phyloP scores from a whole-genome alignment of 1,140 invertebrate genomes.

The Brachionus rotundiformis region DNA sequence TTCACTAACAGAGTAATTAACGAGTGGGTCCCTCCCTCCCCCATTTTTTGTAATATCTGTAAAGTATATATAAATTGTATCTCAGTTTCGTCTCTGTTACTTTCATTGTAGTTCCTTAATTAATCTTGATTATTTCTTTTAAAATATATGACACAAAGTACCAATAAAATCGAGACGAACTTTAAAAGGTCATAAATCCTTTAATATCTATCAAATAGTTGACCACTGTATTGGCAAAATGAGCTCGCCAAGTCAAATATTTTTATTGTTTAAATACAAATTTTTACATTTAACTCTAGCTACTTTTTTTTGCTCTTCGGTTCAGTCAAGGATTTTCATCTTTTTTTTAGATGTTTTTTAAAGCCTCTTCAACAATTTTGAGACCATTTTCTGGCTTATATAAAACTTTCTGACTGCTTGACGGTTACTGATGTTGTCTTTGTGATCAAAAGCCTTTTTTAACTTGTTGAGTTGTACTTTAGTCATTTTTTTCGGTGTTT shows the following conservation, averaged over 20 bases:
- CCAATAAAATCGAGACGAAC: background rate
- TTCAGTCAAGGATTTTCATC: background rate
- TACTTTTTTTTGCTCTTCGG: background rate
- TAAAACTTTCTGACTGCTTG: background rate
- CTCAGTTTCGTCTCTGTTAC: too few relatives aligned
- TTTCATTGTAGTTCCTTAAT: too few relatives aligned
- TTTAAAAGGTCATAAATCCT: background rate
- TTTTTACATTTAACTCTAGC: background rate
- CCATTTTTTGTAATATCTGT: too few relatives aligned
- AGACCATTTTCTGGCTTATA: too few relatives aligned
- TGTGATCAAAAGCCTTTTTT: constrained; percentile 7
- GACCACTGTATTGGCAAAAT: background rate
- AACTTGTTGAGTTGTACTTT: background rate
- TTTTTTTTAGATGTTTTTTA: background rate
- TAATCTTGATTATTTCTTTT: too few relatives aligned
- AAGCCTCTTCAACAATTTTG: background rate
- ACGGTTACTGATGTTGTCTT: background rate
- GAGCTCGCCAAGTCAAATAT: background rate
- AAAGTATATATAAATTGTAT: too few relatives aligned
- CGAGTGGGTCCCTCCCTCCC: too few relatives aligned
- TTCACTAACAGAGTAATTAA: too few relatives aligned
- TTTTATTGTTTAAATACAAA: background rate
- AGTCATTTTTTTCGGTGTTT: background rate
- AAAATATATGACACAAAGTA: too few relatives aligned
- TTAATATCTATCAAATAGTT: background rate